Conservation (phyloP, 2,888 invertebrate species). For the Urechis unicinctus region DNA sequence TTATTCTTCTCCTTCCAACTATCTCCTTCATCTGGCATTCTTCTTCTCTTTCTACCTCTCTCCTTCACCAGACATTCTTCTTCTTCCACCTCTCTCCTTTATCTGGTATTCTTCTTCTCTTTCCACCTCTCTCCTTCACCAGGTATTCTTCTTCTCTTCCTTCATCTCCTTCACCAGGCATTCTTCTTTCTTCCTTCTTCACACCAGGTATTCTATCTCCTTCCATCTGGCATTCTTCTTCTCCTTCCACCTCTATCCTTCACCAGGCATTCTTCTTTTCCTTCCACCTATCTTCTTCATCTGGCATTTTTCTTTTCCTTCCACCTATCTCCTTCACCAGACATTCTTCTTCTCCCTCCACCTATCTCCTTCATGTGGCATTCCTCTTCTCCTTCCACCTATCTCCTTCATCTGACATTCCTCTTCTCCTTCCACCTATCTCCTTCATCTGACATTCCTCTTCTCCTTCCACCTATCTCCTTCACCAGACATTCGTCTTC, state of each 20-base stretch:
- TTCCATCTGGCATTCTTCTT: no score
- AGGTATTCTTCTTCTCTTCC: no score
- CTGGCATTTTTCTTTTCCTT: no score
- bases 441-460: background rate
- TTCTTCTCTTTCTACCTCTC: background rate
- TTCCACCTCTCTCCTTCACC: background rate
- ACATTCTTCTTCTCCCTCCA: no score
- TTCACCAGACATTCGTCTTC: background rate
- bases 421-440: background rate
- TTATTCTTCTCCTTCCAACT: background rate
- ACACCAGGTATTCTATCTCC: no score
- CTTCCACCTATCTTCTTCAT: no score
- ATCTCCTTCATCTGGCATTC: background rate
- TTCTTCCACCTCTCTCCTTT: background rate
- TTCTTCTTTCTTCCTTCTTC: no score
- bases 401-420: background rate
- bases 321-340: no score
- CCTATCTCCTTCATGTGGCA: no score
- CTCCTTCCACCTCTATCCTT: no score
- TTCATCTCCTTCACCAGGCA: no score
- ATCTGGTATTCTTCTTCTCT: background rate
- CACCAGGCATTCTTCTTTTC: no score
- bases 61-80: background rate
- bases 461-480: background rate
- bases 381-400: background rate